phyloP scores from a whole-genome alignment of 1,140 invertebrate species.

The Sminthurides bifidus region DNA sequence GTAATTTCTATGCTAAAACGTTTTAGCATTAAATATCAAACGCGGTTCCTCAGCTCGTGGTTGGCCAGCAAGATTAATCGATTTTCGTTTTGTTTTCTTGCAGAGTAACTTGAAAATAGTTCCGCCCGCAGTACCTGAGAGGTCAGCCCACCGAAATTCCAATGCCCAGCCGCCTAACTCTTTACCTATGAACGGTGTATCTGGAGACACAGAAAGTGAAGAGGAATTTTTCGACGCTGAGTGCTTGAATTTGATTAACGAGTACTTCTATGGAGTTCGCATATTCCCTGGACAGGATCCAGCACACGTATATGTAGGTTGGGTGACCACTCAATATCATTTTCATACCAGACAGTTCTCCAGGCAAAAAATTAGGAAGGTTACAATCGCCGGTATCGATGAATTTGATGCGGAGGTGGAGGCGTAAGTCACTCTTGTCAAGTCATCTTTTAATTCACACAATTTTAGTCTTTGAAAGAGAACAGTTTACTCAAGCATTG shows the following conservation, averaged over 20 bases:
- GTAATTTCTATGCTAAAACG: too few species aligned
- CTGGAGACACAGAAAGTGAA: conserved; percentile 61
- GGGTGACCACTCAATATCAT: conserved; percentile 97
- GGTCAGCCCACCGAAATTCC: conserved; percentile 34
- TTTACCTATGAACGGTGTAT: conserved; percentile 46
- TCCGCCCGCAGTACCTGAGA: conserved; percentile 54
- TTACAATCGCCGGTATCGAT: conserved; percentile 71
- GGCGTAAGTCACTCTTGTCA: conserved; percentile 46
- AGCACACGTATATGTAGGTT: conserved; percentile 93
- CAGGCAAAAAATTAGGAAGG: conserved; percentile 68
- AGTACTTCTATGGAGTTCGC: conserved; percentile 88
- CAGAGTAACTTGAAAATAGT: conserved; percentile 53
- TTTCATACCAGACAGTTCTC: conserved; percentile 81
- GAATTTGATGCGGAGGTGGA: conserved; percentile 60
- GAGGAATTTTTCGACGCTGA: conserved; percentile 66
- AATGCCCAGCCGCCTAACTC: too few species aligned
- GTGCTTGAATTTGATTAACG: conserved; percentile 85
- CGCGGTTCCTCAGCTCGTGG: too few species aligned
- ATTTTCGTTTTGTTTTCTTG: conserved; percentile 26
- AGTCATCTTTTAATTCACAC: not conserved
- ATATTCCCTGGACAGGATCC: conserved; percentile 83
- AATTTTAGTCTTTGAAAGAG: not conserved
- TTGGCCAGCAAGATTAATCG: conserved; percentile 1
- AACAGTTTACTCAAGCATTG: not conserved
- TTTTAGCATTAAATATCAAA: too few species aligned